A percentile compares a stretch with the other conserved stretches of the same genome.
Evolutionary conservation across 1,140 invertebrate genomes (phyloP).

Genomic region (Grapholita molesta): DNA sequence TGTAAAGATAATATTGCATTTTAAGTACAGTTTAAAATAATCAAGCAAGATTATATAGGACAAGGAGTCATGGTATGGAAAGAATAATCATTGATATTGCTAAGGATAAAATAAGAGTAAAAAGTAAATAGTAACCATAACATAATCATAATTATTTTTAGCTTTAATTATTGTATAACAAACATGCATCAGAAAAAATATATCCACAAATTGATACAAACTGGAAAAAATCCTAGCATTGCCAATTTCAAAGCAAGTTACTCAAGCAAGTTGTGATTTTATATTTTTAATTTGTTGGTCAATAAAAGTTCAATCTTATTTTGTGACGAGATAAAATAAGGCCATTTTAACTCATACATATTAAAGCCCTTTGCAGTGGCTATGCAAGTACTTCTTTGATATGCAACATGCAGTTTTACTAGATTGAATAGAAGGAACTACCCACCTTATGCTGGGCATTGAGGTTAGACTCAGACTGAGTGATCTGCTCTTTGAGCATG

Average conservation of each 20-base stretch:
- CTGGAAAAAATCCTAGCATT: not conserved
- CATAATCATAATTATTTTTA: not conserved
- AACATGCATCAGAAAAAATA: not conserved
- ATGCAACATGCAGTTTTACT: no score
- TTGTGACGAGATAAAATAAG: not conserved
- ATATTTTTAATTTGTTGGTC: not conserved
- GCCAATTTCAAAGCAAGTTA: no score
- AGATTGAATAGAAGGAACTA: not conserved
- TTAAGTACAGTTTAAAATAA: conserved; percentile 3
- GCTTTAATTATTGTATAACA: not conserved
- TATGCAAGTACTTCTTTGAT: not conserved
- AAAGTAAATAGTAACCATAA: not conserved
- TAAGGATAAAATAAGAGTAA: not conserved
- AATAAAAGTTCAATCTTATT: not conserved
- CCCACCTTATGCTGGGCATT: conserved; percentile 93
- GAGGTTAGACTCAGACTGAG: conserved; percentile 96
- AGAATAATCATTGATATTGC: not conserved
- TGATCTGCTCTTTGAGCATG: conserved; percentile 93
- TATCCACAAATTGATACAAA: no score
- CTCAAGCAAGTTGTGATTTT: not conserved
- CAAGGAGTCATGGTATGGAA: not conserved
- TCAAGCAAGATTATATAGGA: not conserved
- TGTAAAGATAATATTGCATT: conserved; percentile 14
- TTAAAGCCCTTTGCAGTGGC: not conserved
- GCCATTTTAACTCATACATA: not conserved